Evolutionary conservation across 2,797 vertebrate species (phyloP).

Genomic region (Crenuchus spilurus): DNA sequence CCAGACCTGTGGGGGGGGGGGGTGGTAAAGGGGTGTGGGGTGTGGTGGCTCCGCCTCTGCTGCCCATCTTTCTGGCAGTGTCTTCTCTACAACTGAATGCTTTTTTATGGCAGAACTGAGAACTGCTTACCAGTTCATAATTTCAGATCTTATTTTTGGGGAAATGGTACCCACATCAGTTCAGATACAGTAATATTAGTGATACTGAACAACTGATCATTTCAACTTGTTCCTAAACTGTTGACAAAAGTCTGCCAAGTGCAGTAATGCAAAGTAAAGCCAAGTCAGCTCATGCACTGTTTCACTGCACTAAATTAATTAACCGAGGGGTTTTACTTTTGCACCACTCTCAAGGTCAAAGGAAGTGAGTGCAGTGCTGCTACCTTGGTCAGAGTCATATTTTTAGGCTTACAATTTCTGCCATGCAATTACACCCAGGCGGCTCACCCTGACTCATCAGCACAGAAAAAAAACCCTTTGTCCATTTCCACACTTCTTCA

Average conservation of each 20-base stretch:
- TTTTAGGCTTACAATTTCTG: slow-evolving; percentile 16
- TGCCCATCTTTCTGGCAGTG: too few species aligned
- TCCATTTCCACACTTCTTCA: slow-evolving; percentile 10
- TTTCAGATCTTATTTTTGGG: background rate
- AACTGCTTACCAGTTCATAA: background rate
- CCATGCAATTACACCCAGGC: slow-evolving; percentile 2
- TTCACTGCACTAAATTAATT: slow-evolving; percentile 18
- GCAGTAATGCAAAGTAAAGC: background rate
- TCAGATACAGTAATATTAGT: background rate
- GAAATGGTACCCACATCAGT: background rate
- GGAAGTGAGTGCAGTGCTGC: background rate
- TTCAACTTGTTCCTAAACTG: background rate
- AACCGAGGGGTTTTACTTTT: slow-evolving; percentile 27
- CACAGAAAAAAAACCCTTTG: background rate
- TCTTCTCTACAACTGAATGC: too few species aligned
- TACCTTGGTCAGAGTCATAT: slow-evolving; percentile 28
- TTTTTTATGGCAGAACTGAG: too few species aligned
- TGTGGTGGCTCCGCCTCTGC: too few species aligned
- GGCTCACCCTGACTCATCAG: slow-evolving; percentile 15
- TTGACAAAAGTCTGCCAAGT: background rate
- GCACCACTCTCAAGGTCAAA: slow-evolving; percentile 26
- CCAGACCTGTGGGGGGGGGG: too few species aligned
- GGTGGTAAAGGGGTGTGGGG: too few species aligned
- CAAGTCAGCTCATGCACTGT: background rate
- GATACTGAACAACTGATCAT: too few species aligned